Evolutionary conservation across 2,888 invertebrate genomes (phyloP).

Genomic region (Sepiola atlantica): DNA sequence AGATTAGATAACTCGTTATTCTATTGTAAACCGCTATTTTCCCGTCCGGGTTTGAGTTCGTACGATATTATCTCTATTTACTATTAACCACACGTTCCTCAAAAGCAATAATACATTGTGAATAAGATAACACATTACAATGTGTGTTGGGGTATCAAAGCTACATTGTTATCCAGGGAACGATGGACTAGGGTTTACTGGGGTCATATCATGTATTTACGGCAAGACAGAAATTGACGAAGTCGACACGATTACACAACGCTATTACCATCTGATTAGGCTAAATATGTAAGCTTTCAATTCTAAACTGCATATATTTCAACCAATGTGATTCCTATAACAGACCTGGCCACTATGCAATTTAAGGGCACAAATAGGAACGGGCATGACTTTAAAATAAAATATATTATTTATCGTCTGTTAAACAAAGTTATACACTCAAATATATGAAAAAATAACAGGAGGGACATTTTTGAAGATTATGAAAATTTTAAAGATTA

Average conservation of each 20-base stretch:
- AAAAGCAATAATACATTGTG: not conserved
- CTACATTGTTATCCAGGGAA: not conserved
- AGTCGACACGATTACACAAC: not conserved
- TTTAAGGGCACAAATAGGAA: no score
- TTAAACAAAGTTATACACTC: no score
- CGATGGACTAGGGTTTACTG: not conserved
- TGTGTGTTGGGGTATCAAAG: not conserved
- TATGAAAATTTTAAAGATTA: no score
- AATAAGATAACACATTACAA: not conserved
- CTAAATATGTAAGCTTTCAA: no score
- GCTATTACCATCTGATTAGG: no score
- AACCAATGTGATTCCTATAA: no score
- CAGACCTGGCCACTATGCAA: no score
- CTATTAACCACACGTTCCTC: not conserved
- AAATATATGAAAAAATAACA: no score
- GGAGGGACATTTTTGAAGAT: no score
- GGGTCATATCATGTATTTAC: not conserved
- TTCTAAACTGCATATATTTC: no score
- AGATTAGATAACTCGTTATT: not conserved
- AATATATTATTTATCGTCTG: no score
- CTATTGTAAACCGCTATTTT: not conserved
- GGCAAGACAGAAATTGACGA: not conserved
- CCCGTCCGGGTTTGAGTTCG: not conserved
- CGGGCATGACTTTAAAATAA: no score
- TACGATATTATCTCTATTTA: not conserved